Conservation (phyloP, 1,140 invertebrate species). For the Leptonema lineaticorne region DNA sequence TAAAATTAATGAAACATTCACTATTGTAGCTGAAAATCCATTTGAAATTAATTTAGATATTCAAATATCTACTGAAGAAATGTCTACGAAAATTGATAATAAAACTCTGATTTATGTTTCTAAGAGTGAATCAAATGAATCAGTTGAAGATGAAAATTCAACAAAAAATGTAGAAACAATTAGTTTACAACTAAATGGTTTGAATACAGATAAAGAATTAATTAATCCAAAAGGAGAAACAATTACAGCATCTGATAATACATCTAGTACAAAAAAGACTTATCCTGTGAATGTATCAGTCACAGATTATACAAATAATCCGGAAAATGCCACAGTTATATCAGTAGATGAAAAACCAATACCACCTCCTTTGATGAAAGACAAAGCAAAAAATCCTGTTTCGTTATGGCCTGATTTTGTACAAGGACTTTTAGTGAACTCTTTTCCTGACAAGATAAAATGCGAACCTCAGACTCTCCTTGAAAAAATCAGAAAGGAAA, state of each 20-base stretch:
- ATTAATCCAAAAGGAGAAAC: slow-evolving; percentile 39
- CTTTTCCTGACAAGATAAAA: slow-evolving; percentile 50
- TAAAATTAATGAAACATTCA: slow-evolving; percentile 3
- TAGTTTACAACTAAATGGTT: slow-evolving; percentile 33
- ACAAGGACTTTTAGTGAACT: slow-evolving; percentile 52
- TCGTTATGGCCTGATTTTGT: slow-evolving; percentile 53
- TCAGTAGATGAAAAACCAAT: slow-evolving; percentile 14
- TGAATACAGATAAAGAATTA: slow-evolving; percentile 38
- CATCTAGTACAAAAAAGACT: slow-evolving; percentile 26
- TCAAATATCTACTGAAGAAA: slow-evolving; percentile 2
- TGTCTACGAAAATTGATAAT: neutral
- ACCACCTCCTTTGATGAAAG: slow-evolving; percentile 22
- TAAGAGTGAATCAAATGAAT: slow-evolving; percentile 2
- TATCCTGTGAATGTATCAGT: slow-evolving; percentile 39
- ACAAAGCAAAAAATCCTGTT: slow-evolving; percentile 47
- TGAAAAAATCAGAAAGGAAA: slow-evolving; percentile 60
- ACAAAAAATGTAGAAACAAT: slow-evolving; percentile 40
- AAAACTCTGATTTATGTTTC: neutral
- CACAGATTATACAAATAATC: slow-evolving; percentile 23
- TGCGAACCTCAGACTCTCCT: slow-evolving; percentile 64
- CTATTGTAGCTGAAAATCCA: neutral
- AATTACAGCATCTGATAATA: slow-evolving; percentile 35
- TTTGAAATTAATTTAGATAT: slow-evolving; percentile 6
- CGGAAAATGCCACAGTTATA: slow-evolving; percentile 23
- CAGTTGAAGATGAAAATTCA: slow-evolving; percentile 32